phyloP scores from a whole-genome alignment of 2,797 vertebrate genomes.

The Odontamblyopus lacepedii region DNA sequence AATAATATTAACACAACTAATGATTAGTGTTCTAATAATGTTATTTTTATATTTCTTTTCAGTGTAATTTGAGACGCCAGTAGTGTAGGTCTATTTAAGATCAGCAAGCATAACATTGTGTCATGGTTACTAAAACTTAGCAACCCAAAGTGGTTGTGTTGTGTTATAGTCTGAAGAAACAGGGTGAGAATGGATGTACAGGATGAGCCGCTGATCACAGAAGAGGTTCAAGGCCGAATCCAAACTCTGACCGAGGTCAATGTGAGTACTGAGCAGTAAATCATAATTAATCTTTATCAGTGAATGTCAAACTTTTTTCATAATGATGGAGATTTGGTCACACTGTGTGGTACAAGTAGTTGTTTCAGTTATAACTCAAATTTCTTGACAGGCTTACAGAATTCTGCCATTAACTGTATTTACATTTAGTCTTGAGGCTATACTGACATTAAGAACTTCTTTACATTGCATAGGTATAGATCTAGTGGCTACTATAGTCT shows the following conservation, averaged over 20 bases:
- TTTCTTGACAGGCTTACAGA: neutral
- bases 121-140: conserved; percentile 45
- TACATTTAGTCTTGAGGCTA: neutral
- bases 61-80: neutral
- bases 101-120: neutral
- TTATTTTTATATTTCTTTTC: neutral
- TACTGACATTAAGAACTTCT: no score
- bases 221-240: conserved; percentile 44
- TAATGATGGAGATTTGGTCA: neutral
- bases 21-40: neutral
- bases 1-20: no score
- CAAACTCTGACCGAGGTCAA: conserved; percentile 56
- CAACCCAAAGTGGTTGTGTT: conserved; percentile 56
- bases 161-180: neutral
- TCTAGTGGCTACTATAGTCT: no score
- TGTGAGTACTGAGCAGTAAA: conserved; percentile 38
- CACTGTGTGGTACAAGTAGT: no score
- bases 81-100: neutral
- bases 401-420: neutral
- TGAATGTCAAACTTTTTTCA: neutral
- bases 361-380: neutral
- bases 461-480: neutral
- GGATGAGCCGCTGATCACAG: conserved; percentile 6
- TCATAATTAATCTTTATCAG: neutral
- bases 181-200: conserved; percentile 62